These are phyloP conservation scores for Siphamia tubifer DNA, from an alignment of 2,113 vertebrate genomes.

Conservation along the genomic window DNA sequence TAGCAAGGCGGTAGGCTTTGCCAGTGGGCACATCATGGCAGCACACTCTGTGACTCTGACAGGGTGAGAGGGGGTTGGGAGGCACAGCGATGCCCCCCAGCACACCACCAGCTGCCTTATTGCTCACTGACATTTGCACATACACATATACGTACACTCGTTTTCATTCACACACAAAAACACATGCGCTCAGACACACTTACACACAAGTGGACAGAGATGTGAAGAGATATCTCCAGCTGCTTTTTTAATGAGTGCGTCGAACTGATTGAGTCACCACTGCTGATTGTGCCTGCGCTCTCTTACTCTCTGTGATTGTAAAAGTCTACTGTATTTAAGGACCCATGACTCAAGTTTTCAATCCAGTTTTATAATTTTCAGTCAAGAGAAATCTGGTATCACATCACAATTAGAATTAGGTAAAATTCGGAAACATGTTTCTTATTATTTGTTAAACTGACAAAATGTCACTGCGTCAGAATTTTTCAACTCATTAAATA, in stretches of 20 bases:
- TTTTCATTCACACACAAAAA: not conserved
- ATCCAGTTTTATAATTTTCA: not conserved
- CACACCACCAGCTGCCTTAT: conserved; percentile 78
- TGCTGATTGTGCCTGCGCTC: conserved; percentile 49
- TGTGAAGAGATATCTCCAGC: conserved; percentile 79
- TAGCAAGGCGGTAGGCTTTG: conserved; percentile 67
- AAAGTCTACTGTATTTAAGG: conserved; percentile 4
- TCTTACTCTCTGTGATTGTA: not conserved
- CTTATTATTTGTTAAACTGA: no score
- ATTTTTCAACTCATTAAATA: no score
- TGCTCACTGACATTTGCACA: conserved; percentile 80
- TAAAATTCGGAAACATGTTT: no score
- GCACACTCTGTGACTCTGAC: conserved; percentile 80
- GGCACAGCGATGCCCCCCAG: conserved; percentile 66
- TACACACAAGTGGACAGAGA: conserved; percentile 67
- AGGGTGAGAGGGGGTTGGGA: conserved; percentile 64
- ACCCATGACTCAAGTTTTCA: not conserved
- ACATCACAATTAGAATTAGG: no score
- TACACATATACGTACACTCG: conserved; percentile 11
- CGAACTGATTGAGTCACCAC: conserved; percentile 66
- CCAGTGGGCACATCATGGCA: conserved; percentile 82
- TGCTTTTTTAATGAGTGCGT: conserved; percentile 78
- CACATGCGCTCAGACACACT: conserved; percentile 17
- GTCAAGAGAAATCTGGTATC: not conserved
- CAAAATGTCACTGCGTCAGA: no score